Conservation (phyloP, 1,140 invertebrate species). For the Oncopeltus fasciatus region DNA sequence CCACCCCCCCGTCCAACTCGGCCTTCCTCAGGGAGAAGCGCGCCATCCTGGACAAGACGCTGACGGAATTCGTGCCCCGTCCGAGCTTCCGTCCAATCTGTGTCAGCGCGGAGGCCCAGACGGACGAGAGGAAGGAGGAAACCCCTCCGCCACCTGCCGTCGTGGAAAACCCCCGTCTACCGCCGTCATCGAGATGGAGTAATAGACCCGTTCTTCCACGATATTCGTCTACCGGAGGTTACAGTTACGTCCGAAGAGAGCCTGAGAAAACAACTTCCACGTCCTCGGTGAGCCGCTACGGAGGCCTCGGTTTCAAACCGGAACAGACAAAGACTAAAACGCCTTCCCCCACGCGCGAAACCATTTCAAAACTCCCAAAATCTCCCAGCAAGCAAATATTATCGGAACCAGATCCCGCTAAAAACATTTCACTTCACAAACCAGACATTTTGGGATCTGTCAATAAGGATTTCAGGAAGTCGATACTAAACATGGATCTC, state of each 20-base stretch:
- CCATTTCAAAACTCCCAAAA: background rate
- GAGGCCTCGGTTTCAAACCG: background rate
- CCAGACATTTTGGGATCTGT: slow-evolving; percentile 31
- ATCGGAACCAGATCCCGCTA: background rate
- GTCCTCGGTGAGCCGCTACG: background rate
- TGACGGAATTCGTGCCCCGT: slow-evolving; percentile 12
- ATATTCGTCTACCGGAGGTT: background rate
- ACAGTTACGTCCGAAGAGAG: background rate
- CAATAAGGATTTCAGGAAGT: slow-evolving; percentile 65
- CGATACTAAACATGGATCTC: slow-evolving; percentile 49
- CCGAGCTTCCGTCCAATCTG: slow-evolving; percentile 14
- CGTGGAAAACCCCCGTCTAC: background rate
- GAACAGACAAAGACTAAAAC: background rate
- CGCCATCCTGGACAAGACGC: slow-evolving; percentile 41
- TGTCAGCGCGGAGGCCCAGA: slow-evolving; percentile 16
- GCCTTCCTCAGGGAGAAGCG: slow-evolving; percentile 43
- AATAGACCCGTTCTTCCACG: background rate
- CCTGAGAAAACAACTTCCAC: background rate
- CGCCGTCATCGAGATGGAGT: background rate
- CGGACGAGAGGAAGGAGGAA: slow-evolving; percentile 18
- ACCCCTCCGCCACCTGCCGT: background rate
- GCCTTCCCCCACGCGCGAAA: background rate
- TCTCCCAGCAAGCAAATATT: background rate
- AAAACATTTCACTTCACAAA: slow-evolving; percentile 45
- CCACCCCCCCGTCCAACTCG: slow-evolving; percentile 50